Percentiles rank a stretch among this genome's conserved stretches.
Evolutionary conservation across 2,113 vertebrate species (phyloP).

Genomic region (Myiozetetes cayanensis): DNA sequence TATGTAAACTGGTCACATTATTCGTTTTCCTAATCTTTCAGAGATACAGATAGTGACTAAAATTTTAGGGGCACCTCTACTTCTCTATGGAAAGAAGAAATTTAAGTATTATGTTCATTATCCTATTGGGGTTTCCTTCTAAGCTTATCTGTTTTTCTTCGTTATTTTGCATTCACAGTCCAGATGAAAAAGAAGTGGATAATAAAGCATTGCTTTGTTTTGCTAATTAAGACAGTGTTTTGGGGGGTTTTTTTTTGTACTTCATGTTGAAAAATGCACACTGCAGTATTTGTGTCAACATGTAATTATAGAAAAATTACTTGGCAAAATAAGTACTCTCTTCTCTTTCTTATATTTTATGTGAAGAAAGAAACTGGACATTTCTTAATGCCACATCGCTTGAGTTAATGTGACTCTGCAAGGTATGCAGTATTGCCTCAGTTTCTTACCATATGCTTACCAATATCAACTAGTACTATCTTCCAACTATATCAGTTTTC

Average conservation of each 20-base stretch:
- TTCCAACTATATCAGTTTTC: background rate
- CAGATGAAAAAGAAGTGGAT: slow-evolving; percentile 44
- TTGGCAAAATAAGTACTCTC: background rate
- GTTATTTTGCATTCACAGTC: slow-evolving; percentile 67
- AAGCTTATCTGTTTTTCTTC: slow-evolving; percentile 66
- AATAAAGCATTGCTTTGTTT: slow-evolving; percentile 76
- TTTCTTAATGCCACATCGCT: background rate
- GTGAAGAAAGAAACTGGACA: background rate
- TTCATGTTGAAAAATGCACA: background rate
- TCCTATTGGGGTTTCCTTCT: slow-evolving; percentile 49
- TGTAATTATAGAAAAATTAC: background rate
- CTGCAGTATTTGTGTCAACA: background rate
- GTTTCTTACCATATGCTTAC: background rate
- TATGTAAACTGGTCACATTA: slow-evolving; percentile 36
- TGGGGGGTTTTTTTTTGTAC: background rate
- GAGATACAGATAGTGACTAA: slow-evolving; percentile 39
- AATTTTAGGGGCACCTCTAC: slow-evolving; percentile 44
- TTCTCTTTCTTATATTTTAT: background rate
- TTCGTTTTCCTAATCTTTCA: slow-evolving; percentile 49
- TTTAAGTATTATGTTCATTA: slow-evolving; percentile 34
- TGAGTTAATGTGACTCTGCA: background rate
- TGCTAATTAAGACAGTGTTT: slow-evolving; percentile 57
- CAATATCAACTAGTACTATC: background rate
- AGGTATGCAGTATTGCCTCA: background rate
- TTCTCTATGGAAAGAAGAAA: slow-evolving; percentile 62